Evolutionary conservation across 2,888 invertebrate genomes (phyloP), one percentile per base, ranked within the genome.

Genomic region (Steinernema hermaphroditum): DNA sequence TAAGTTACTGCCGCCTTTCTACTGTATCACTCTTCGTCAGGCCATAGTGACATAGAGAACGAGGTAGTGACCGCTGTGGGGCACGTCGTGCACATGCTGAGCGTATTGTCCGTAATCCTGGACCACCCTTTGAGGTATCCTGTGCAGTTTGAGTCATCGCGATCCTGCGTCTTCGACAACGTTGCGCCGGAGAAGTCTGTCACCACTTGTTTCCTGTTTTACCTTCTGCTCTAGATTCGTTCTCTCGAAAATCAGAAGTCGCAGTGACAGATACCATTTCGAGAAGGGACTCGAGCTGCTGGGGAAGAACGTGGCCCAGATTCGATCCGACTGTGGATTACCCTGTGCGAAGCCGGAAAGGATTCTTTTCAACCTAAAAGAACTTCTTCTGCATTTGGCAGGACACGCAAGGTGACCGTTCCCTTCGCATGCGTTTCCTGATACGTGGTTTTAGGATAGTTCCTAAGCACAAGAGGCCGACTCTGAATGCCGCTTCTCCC

Each of bases 51-150:
- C 22, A 6, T 54, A 8, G 54, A 54, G 76, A 90, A 90, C 24
- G 91, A 90, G 88, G 89, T 93, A 71, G 91, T 93, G 0, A 93
- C 93, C n/a, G 93, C 93, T 0, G 90, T 94, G 1, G 94, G 95
- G 8, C 93, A 92, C 86, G 92, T 92, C 12, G 92, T 93, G 19
- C 95, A 96, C 86, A 90, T 93, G 19, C 90, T 93, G 0, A 90
- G 92, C 75, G 91, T 94, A 89, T 91, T 93, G 68, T 92, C 94
- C 0, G 91, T 91, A 68, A 90, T 96, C 82, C 89, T 96, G 70
- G 92, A 93, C 87, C 91, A 93, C 81, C 94, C 96, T 41, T 89
- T 94, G 24, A 89, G 95, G 46, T 95, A 96, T 88, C 92, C 92
- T 41, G 90, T 96, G 6, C 9, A 8, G 22, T 54, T 54, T 16